Base-by-base conservation (phyloP, 2,888 invertebrate genomes). In the Drosophila cognata region DNA sequence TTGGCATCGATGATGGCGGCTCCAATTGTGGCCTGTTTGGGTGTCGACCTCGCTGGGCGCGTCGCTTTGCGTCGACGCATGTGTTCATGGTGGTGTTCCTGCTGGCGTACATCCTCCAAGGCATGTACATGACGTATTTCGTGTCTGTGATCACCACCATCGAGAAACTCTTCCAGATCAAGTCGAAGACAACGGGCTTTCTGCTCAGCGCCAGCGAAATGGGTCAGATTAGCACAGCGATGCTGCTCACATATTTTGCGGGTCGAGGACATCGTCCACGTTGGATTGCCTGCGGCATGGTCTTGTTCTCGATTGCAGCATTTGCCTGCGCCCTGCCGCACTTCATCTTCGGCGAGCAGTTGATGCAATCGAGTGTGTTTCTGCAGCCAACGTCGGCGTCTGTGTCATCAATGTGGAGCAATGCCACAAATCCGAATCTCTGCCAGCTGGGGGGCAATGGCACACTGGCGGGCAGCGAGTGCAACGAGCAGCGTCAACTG, bases 111-210 rank as follows among this genome's bases (percentile, higher is more conserved):
- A 97, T 97, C 74, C 94, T 96, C 68, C 96, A 96, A 93, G 98
- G 98, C 73, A 98, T 98, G 97, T 98, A 97, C 93, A 97, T 97
- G 93, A 98, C 98, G 50, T 98, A 98, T 93, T 98, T 98, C 93
- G 98, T 98, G 69, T 97, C 97, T 92, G 97, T 97, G 81, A 97
- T 98, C 90, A 98, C 98, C 67, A 98, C 98, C 38, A 96, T 98
- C 79, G 98, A 98, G 93, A 98, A 98, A 93, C 94, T 98, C 72
- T 98, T 97, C 93, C 97, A 97, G 94, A 96, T 98, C 74, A 97
- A 97, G 93, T 97, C 97, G 68, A 97, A 97, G 94, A 97, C 97
- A 50, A 98, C 97, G 0, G 98, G 98, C 1, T 95, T 97, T 67
- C 95, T 98, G 85, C 95, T 98, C 94, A 97, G 97, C 83, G 97